Conservation (phyloP, 2,113 vertebrate genomes). For the Serinus canaria region DNA sequence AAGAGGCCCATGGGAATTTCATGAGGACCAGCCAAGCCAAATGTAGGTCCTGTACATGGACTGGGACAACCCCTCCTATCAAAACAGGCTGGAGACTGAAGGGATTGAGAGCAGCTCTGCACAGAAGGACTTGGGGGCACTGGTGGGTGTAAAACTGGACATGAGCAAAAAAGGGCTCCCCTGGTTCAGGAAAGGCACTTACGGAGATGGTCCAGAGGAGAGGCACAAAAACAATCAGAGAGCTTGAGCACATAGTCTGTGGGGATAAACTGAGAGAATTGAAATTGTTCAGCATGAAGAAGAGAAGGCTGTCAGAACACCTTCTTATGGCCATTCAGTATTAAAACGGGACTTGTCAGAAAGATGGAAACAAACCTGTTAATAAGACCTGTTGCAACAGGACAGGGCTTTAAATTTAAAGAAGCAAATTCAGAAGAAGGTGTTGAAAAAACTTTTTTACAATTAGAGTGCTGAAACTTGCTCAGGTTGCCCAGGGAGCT, state of each 20-base stretch:
- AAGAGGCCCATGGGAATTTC: too few relatives aligned
- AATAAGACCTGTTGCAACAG: neutral
- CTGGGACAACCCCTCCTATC: accelerated
- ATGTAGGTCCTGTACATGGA: too few relatives aligned
- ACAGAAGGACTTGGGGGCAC: neutral
- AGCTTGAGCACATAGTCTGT: neutral
- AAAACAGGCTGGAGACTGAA: neutral
- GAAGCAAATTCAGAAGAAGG: neutral
- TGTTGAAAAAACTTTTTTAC: neutral
- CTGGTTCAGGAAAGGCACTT: neutral
- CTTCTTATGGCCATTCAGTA: neutral
- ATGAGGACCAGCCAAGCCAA: neutral
- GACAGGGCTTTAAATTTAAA: neutral
- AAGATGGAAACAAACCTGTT: neutral
- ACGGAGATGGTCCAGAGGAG: neutral
- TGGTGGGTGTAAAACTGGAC: neutral
- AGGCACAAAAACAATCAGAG: neutral
- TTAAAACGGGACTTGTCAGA: neutral
- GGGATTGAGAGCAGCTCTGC: neutral
- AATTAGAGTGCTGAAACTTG: neutral
- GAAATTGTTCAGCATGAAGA: neutral
- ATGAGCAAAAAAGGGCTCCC: neutral
- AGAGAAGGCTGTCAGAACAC: neutral
- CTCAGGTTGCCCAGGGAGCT: neutral
- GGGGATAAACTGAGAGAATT: neutral